These are phyloP conservation scores for Eupithecia vulgata DNA, from an alignment of 2,888 invertebrate species.

Conservation along the genomic window DNA sequence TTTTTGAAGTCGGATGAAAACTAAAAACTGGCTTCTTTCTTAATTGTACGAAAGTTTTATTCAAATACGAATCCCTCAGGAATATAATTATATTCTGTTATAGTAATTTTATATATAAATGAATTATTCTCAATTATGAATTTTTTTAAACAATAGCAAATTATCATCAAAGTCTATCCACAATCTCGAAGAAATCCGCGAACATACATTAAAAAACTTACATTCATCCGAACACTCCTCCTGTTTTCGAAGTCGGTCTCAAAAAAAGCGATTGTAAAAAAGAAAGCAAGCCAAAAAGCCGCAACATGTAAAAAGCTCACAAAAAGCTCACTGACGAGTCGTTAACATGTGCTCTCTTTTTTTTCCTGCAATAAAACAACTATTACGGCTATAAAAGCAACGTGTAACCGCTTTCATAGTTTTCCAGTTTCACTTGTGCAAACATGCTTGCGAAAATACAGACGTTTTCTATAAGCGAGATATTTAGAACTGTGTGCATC, in stretches of 20 bases:
- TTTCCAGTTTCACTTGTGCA: neutral
- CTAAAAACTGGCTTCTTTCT: neutral
- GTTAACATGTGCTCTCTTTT: constrained; percentile 5
- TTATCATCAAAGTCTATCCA: neutral
- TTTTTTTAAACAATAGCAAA: neutral
- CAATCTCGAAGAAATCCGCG: neutral
- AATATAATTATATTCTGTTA: too few species aligned
- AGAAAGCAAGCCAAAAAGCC: neutral
- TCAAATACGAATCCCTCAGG: too few species aligned
- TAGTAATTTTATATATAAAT: too few species aligned
- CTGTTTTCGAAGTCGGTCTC: neutral
- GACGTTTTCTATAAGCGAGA: neutral
- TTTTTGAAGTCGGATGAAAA: neutral
- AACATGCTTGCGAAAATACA: neutral
- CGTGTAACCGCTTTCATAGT: constrained; percentile 10
- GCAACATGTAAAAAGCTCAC: neutral
- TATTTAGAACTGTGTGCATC: neutral
- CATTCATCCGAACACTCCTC: neutral
- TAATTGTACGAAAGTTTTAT: too few species aligned
- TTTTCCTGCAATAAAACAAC: constrained; percentile 11
- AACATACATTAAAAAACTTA: neutral
- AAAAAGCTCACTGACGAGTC: neutral
- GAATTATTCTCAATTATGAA: too few species aligned
- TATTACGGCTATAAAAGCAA: constrained; percentile 9
- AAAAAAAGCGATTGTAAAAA: neutral